Base-by-base conservation (phyloP, 2,888 invertebrate species). In the Phania funesta region DNA sequence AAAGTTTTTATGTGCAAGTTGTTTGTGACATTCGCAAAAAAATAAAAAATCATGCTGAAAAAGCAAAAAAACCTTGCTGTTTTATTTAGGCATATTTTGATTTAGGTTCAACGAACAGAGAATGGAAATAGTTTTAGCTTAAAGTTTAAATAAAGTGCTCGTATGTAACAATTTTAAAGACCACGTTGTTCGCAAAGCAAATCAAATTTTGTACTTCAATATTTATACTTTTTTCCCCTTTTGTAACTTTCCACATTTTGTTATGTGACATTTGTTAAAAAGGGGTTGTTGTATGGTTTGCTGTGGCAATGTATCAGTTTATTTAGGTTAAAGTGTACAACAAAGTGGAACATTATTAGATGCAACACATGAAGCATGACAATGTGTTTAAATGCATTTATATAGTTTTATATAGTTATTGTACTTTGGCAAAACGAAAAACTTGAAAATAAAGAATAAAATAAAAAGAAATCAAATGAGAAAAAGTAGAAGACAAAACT, bases 301-400 rank as follows among this genome's bases (percentile, higher is more conserved):
- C 29, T 68, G 9, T 67, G 18, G n/a, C 48, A 60, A n/a, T 35
- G 44, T 35, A 65, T 46, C 64, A 65, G 44, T 65, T 65, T 65
- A 65, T 74, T 74, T 56, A 20, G 74, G 64, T 74, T 74, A 76
- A 68, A 76, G 68, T 24, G 50, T 41, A 68, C 32, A 52, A 35
- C 68, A 67, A 58, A 60, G 67, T 68, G 41, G 29, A 50, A 60
- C 50, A 32, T 68, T 68, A 77, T 77, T 77, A 70, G 50, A 46
- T 68, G 41, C 46, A 70, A 54, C 68, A 70, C 46, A 70, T 62
- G 62, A 68, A 77, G 76, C 76, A 77, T 77, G 68, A 77, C 74
- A 78, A 67, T 64, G 56, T 74, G 46, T 68, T 70, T 26, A 32
- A 62, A 67, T 52, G 52, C 35, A 52, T 50, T 78, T 62, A 38